These are phyloP conservation scores for Lepidocyrtinus sp. DNA, from an alignment of 2,888 invertebrate genomes.

Conservation along the genomic window DNA sequence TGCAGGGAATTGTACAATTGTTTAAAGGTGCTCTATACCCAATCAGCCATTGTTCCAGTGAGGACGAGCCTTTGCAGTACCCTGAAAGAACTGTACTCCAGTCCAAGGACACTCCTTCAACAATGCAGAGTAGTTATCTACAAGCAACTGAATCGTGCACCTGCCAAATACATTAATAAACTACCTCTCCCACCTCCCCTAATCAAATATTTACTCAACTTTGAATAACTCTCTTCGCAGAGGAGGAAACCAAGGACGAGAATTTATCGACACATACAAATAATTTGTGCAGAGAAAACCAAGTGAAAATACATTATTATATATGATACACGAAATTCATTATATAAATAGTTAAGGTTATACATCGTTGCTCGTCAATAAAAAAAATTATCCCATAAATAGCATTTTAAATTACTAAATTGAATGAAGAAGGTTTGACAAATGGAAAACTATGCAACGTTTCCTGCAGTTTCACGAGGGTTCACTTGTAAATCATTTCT, in stretches of 20 bases:
- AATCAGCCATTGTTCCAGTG: slow-evolving; percentile 78
- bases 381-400: slow-evolving; percentile 22
- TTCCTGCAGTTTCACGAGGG: no score
- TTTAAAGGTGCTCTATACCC: slow-evolving; percentile 77
- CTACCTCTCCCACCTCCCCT: slow-evolving; percentile 80
- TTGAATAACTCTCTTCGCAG: slow-evolving; percentile 73
- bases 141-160: slow-evolving; percentile 78
- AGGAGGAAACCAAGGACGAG: slow-evolving; percentile 26
- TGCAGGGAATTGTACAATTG: slow-evolving; percentile 81
- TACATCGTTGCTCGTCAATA: slow-evolving; percentile 54
- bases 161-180: slow-evolving; percentile 79
- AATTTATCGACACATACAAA: no score
- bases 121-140: slow-evolving; percentile 81
- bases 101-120: slow-evolving; percentile 82
- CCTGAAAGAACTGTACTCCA: slow-evolving; percentile 78
- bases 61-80: slow-evolving; percentile 77
- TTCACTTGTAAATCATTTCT: no score
- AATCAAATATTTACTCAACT: slow-evolving; percentile 81
- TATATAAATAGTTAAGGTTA: no score
- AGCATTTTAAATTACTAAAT: not conserved
- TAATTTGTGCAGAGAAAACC: slow-evolving; percentile 1
- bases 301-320: slow-evolving; percentile 35
- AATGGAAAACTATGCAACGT: not conserved
- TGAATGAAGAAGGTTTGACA: not conserved
- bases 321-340: no score